A percentile compares a stretch with the other conserved stretches of the same genome.
Conservation (phyloP, 2,113 vertebrate genomes). For the Leucopsar rothschildi region DNA sequence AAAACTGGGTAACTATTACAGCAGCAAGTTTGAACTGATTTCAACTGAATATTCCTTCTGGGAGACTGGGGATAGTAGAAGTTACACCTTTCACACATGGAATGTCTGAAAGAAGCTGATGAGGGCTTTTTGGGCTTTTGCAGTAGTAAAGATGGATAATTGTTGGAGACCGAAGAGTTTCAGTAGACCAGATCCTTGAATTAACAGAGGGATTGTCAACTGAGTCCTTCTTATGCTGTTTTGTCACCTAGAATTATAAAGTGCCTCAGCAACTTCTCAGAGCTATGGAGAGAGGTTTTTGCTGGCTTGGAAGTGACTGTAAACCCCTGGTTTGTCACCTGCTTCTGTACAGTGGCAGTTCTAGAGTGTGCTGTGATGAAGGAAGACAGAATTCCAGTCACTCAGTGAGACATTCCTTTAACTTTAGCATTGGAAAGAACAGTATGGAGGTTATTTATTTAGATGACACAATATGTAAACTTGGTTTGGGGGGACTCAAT, state of each 20-base stretch:
- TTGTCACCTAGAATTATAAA: neutral
- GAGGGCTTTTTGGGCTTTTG: neutral
- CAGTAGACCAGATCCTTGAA: neutral
- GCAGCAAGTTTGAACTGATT: neutral
- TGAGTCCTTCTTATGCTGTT: neutral
- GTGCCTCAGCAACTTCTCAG: neutral
- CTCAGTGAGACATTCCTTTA: neutral
- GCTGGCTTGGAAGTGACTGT: neutral
- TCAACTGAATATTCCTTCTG: neutral
- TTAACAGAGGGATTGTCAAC: neutral
- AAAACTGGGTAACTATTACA: neutral
- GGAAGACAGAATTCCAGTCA: neutral
- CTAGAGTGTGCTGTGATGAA: neutral
- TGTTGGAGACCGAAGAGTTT: neutral
- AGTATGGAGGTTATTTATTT: neutral
- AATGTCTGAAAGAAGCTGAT: neutral
- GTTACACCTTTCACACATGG: rapidly evolving
- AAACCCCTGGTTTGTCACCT: neutral
- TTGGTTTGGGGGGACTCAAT: neutral
- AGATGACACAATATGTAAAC: neutral
- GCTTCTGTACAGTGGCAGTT: neutral
- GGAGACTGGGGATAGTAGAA: neutral
- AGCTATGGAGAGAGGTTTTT: neutral
- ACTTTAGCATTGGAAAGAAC: neutral
- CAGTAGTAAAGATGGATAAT: neutral